Conservation (phyloP, 2,113 vertebrate species). For the Oryctolagus cuniculus region DNA sequence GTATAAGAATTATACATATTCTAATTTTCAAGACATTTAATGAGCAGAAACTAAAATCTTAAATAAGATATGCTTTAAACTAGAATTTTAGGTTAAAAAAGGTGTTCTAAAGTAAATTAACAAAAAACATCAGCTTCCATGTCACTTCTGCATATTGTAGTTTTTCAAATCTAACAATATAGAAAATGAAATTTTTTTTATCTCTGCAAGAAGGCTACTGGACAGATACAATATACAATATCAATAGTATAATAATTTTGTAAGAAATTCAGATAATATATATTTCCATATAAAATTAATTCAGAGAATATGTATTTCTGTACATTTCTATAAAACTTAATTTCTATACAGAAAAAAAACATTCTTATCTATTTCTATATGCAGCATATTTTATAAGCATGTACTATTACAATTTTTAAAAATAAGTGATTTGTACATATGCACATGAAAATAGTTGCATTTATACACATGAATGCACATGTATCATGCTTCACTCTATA, state of each 20-base stretch:
- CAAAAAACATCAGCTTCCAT: not conserved
- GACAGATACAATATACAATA: not conserved
- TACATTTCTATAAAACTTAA: not conserved
- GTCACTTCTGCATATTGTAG: not conserved
- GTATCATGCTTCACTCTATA: slow-evolving; percentile 47
- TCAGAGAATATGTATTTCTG: not conserved
- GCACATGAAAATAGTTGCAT: not conserved
- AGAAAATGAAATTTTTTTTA: not conserved
- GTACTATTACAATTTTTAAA: not conserved
- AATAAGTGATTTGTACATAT: not conserved
- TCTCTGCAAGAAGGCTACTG: not conserved
- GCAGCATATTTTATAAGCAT: not conserved
- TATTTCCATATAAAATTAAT: slow-evolving; percentile 19
- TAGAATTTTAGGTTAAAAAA: slow-evolving; percentile 34
- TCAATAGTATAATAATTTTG: not conserved
- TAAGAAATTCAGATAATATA: not conserved
- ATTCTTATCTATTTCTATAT: not conserved
- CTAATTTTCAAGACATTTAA: not conserved
- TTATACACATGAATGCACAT: not conserved
- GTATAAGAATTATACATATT: not conserved
- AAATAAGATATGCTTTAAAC: not conserved
- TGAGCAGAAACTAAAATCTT: not conserved
- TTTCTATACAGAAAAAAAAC: not conserved
- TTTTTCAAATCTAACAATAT: slow-evolving; percentile 32
- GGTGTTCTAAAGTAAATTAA: slow-evolving; percentile 39